These are phyloP conservation scores for Trematomus loennbergii DNA, from an alignment of 2,113 vertebrate species.

Conservation along the genomic window DNA sequence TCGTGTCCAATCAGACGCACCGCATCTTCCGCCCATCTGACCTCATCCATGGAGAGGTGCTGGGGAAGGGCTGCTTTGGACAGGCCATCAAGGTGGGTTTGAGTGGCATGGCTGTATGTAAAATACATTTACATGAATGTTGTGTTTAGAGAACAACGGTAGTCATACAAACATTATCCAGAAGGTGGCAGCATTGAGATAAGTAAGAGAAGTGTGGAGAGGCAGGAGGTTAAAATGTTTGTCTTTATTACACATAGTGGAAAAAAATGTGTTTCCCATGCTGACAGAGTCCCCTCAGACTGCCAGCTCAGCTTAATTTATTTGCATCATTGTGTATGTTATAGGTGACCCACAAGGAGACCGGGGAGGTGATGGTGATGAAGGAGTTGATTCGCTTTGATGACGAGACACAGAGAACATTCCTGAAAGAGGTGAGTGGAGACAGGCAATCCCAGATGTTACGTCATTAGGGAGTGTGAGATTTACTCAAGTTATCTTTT, in stretches of 20 bases:
- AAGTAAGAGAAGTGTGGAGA: background rate
- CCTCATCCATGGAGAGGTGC: conserved; percentile 96
- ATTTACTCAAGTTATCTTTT: background rate
- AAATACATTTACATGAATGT: background rate
- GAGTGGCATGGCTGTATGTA: background rate
- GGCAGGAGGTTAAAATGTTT: background rate
- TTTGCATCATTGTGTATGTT: background rate
- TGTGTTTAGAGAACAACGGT: background rate
- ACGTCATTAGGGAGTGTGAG: background rate
- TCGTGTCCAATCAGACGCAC: conserved; percentile 87
- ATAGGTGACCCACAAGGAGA: conserved; percentile 95
- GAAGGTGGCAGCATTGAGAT: conserved; percentile 57
- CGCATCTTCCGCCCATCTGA: conserved; percentile 97
- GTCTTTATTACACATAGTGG: conserved; percentile 3
- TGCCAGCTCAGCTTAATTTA: background rate
- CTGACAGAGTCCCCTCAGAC: background rate
- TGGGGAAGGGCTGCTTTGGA: conserved; percentile 96
- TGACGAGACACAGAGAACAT: conserved; percentile 95
- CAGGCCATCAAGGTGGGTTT: conserved; percentile 96
- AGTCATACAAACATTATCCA: conserved; percentile 41
- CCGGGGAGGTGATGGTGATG: conserved; percentile 99
- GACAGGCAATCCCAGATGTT: background rate
- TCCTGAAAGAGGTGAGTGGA: conserved; percentile 92
- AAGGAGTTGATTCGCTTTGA: conserved; percentile 98
- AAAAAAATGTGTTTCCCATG: background rate